Evolutionary conservation across 2,888 invertebrate species (phyloP).

Genomic region (Orgyia antiqua): DNA sequence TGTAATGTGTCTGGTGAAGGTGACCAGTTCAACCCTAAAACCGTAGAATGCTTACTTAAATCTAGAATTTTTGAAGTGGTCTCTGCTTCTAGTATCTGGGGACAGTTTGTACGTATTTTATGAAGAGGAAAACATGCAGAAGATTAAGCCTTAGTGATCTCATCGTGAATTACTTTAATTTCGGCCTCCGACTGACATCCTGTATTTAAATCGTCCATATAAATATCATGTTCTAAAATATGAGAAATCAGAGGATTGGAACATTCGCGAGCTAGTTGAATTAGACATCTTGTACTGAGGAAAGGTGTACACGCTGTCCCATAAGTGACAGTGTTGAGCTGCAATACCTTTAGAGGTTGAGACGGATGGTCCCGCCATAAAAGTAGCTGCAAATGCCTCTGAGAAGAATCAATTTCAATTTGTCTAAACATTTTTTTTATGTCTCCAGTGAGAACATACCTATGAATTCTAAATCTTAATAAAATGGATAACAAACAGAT

Average conservation of each 20-base stretch:
- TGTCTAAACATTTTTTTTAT: constrained; percentile 16
- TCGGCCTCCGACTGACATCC: constrained; percentile 10
- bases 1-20: not conserved
- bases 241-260: constrained; percentile 7
- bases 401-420: constrained; percentile 5
- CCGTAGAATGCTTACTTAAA: not conserved
- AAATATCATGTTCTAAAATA: constrained; percentile 11
- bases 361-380: constrained; percentile 14
- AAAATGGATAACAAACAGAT: constrained; percentile 16
- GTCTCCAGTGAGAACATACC: constrained; percentile 11
- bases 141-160: constrained; percentile 4
- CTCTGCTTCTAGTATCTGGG: not conserved
- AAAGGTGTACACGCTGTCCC: constrained; percentile 3
- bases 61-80: constrained; percentile 4
- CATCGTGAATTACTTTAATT: constrained; percentile 5
- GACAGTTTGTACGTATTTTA: constrained; percentile 18
- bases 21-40: not conserved
- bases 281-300: constrained; percentile 15
- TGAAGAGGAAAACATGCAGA: constrained; percentile 17
- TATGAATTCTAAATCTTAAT: constrained; percentile 12
- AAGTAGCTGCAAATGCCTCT: constrained; percentile 16
- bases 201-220: constrained; percentile 19
- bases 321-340: constrained; percentile 5
- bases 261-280: constrained; percentile 15
- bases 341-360: constrained; percentile 4